phyloP scores from a whole-genome alignment of 1,140 invertebrate species.

The Hyles euphorbiae region DNA sequence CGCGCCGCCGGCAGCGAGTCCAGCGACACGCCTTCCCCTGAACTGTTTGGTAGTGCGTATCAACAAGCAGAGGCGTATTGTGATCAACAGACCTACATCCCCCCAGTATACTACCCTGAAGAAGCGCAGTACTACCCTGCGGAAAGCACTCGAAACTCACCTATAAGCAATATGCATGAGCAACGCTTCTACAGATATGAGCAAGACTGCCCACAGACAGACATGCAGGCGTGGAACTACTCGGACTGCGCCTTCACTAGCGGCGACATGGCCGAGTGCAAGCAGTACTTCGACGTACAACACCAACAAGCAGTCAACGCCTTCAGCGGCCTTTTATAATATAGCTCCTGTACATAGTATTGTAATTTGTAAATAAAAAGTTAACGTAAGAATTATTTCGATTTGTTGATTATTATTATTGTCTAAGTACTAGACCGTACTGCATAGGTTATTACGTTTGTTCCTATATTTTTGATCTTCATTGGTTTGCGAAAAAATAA shows the following conservation, averaged over 20 bases:
- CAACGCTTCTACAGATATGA: constrained; percentile 55
- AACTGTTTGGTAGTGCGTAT: constrained; percentile 58
- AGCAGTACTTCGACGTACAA: constrained; percentile 54
- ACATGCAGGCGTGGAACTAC: constrained; percentile 56
- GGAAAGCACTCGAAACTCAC: constrained; percentile 49
- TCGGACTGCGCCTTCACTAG: constrained; percentile 47
- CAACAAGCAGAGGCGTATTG: constrained; percentile 56
- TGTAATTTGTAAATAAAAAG: constrained; percentile 49
- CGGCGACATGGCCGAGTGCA: constrained; percentile 41
- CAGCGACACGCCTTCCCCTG: constrained; percentile 75
- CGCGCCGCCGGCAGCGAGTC: constrained; percentile 62
- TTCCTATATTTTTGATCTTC: constrained; percentile 23
- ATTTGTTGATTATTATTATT: constrained; percentile 19
- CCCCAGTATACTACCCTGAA: constrained; percentile 56
- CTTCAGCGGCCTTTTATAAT: constrained; percentile 61
- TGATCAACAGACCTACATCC: constrained; percentile 48
- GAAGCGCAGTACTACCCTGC: constrained; percentile 56
- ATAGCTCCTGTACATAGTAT: constrained; percentile 20
- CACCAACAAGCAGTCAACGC: constrained; percentile 45
- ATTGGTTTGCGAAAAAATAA: constrained; percentile 36
- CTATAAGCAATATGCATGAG: constrained; percentile 46
- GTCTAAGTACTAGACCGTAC: not conserved
- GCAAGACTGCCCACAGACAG: constrained; percentile 49
- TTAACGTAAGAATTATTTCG: constrained; percentile 9
- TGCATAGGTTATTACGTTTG: constrained; percentile 10